These are phyloP conservation scores for Heliconius ismenius DNA, from an alignment of 2,888 invertebrate species.

Conservation along the genomic window DNA sequence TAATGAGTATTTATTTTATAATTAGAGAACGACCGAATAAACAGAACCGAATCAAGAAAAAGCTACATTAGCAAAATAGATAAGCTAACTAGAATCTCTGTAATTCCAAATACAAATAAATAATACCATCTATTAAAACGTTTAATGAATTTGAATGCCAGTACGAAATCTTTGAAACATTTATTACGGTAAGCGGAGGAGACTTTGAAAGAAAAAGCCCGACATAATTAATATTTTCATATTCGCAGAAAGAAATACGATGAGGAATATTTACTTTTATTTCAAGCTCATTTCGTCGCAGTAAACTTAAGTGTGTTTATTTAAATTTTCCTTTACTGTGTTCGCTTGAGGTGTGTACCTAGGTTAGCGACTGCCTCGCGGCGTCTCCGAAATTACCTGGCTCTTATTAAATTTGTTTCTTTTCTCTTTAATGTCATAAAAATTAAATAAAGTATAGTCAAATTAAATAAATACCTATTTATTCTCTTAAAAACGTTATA, in stretches of 20 bases:
- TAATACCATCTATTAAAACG: constrained; percentile 29
- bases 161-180: constrained; percentile 5
- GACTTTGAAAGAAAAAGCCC: constrained; percentile 27
- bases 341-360: constrained; percentile 47
- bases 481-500: background rate
- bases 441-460: constrained; percentile 19
- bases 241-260: constrained; percentile 38
- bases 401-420: constrained; percentile 48
- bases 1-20: background rate
- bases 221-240: constrained; percentile 38
- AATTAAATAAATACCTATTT: background rate
- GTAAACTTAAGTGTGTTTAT: constrained; percentile 55
- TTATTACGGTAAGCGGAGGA: constrained; percentile 12
- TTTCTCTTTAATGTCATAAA: constrained; percentile 37
- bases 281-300: constrained; percentile 51
- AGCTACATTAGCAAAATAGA: background rate
- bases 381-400: constrained; percentile 50
- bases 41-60: background rate
- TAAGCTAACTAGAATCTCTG: background rate
- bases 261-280: constrained; percentile 43
- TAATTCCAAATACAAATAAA: background rate
- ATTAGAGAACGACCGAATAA: background rate
- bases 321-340: constrained; percentile 54
- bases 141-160: constrained; percentile 13
- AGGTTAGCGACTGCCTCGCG: constrained; percentile 50